A percentile compares a stretch with the other conserved stretches of the same genome.
Evolutionary conservation across 2,888 invertebrate species (phyloP).

Genomic region (Onchidella celtica): DNA sequence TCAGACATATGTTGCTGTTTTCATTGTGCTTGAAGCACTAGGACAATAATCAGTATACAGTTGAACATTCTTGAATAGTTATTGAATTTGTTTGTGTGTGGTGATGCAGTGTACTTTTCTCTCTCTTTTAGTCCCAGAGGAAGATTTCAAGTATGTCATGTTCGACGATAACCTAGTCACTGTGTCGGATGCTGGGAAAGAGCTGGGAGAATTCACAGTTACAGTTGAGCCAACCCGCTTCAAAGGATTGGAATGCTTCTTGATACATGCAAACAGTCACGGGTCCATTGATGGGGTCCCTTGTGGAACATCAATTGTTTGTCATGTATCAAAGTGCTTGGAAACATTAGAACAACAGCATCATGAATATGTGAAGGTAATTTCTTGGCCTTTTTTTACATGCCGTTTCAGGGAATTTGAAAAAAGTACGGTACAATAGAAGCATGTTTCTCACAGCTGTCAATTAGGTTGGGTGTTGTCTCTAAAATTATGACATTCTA

Average conservation of each 20-base stretch:
- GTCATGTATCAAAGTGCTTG: slow-evolving; percentile 75
- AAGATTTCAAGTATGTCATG: slow-evolving; percentile 76
- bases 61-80: too few species aligned
- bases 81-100: too few species aligned
- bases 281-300: slow-evolving; percentile 79
- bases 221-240: slow-evolving; percentile 71
- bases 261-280: slow-evolving; percentile 80
- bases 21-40: too few species aligned
- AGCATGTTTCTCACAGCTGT: too few species aligned
- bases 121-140: slow-evolving; percentile 68
- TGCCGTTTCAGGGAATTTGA: too few species aligned
- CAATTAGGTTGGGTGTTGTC: too few species aligned
- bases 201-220: slow-evolving; percentile 78
- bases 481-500: too few species aligned
- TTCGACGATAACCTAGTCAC: slow-evolving; percentile 78
- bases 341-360: slow-evolving; percentile 80
- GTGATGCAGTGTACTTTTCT: too few species aligned
- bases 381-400: slow-evolving; percentile 32
- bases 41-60: too few species aligned
- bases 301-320: slow-evolving; percentile 79
- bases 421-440: too few species aligned
- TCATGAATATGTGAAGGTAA: slow-evolving; percentile 80
- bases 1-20: too few species aligned
- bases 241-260: slow-evolving; percentile 74
- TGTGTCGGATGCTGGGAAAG: slow-evolving; percentile 78